phyloP scores from a whole-genome alignment of 1,140 invertebrate species.

The Catajapyx aquilonaris region DNA sequence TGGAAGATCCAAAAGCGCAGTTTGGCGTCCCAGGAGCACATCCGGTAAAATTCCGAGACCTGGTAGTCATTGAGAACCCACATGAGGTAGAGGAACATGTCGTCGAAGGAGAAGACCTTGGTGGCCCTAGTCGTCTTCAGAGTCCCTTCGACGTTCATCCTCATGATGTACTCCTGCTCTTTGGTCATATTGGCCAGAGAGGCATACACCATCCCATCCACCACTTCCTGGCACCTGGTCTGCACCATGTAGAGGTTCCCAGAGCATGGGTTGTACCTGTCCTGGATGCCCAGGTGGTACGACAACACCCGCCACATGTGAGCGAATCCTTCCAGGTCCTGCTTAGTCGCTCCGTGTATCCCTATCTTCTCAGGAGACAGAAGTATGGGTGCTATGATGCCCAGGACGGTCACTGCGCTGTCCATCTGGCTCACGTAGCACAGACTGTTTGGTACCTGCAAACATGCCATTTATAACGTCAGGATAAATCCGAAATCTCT shows the following conservation, averaged over 20 bases:
- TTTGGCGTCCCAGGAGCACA: too few relatives aligned
- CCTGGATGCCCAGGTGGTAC: conserved; percentile 23
- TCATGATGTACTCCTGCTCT: conserved; percentile 26
- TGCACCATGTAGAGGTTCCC: conserved; percentile 22
- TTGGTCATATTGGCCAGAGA: conserved; percentile 17
- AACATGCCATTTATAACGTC: too few relatives aligned
- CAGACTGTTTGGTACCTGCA: background rate
- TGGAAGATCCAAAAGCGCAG: too few relatives aligned
- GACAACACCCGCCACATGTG: conserved; percentile 27
- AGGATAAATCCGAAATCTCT: too few relatives aligned
- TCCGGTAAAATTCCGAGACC: too few relatives aligned
- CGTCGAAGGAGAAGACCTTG: too few relatives aligned
- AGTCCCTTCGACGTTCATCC: too few relatives aligned
- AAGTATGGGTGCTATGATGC: background rate
- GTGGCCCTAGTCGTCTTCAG: too few relatives aligned
- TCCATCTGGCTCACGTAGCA: background rate
- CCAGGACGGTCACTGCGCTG: background rate
- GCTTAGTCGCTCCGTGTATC: conserved; percentile 7
- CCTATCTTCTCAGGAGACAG: too few relatives aligned
- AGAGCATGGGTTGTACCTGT: conserved; percentile 32
- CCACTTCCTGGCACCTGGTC: conserved; percentile 19
- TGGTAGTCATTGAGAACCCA: too few relatives aligned
- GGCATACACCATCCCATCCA: conserved; percentile 20
- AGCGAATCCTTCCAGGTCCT: conserved; percentile 22
- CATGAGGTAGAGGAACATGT: too few relatives aligned